A percentile compares a stretch with the other conserved stretches of the same genome.
Conservation (phyloP, 1,140 invertebrate species). For the Micrasema minimum region DNA sequence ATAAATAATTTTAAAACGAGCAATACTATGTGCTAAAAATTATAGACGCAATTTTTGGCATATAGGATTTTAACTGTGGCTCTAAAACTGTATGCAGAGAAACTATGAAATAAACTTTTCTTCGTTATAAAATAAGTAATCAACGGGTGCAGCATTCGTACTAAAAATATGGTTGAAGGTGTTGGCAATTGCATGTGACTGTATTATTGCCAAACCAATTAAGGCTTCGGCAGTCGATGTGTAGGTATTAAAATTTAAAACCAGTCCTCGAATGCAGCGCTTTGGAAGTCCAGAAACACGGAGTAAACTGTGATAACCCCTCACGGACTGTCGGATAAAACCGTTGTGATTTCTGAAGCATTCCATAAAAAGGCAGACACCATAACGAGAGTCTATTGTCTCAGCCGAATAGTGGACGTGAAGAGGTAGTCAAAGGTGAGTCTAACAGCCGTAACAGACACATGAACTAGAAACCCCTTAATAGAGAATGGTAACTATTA, state of each 20-base stretch:
- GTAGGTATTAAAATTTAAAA: background rate
- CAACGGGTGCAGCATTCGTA: no score
- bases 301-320: background rate
- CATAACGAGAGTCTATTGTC: conserved; percentile 18
- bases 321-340: background rate
- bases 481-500: no score
- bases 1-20: no score
- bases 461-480: conserved; percentile 12
- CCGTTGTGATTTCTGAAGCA: conserved; percentile 26
- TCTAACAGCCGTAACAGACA: conserved; percentile 21
- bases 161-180: no score
- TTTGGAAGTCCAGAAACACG: background rate
- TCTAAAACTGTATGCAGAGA: no score
- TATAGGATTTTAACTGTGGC: no score
- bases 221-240: background rate
- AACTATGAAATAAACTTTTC: no score
- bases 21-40: no score
- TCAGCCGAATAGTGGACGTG: background rate
- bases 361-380: conserved; percentile 16
- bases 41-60: no score
- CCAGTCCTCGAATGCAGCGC: background rate
- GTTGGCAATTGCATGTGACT: no score
- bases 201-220: background rate
- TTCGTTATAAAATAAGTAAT: no score
- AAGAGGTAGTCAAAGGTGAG: background rate